phyloP scores from a whole-genome alignment of 2,797 vertebrate species.

The Decapterus maruadsi region DNA sequence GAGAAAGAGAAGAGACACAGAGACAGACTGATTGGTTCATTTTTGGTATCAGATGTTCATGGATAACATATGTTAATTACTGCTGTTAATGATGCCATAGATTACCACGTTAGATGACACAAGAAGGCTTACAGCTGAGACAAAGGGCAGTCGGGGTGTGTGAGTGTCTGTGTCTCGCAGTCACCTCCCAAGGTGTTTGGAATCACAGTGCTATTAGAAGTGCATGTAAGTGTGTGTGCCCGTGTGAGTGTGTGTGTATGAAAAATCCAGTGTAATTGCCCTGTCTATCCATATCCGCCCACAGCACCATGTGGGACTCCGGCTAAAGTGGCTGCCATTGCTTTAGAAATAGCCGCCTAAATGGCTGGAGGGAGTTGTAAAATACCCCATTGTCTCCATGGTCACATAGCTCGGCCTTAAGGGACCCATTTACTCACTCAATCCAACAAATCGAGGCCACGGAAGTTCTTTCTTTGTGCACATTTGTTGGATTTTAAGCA shows the following conservation, averaged over 20 bases:
- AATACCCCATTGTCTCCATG: conserved; percentile 79
- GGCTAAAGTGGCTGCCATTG: conserved; percentile 76
- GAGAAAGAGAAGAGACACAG: neutral
- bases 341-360: conserved; percentile 77
- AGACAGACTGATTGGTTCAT: conserved; percentile 28
- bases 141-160: conserved; percentile 37
- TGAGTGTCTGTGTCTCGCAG: conserved; percentile 21
- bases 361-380: conserved; percentile 77
- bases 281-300: conserved; percentile 78
- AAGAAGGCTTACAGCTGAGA: conserved; percentile 53
- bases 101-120: conserved; percentile 55
- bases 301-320: conserved; percentile 76
- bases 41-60: conserved; percentile 61
- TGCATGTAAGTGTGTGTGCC: conserved; percentile 35
- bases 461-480: conserved; percentile 62
- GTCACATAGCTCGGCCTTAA: conserved; percentile 65
- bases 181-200: conserved; percentile 61
- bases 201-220: conserved; percentile 66
- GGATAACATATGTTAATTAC: conserved; percentile 68
- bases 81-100: conserved; percentile 69
- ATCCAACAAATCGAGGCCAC: conserved; percentile 70
- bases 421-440: conserved; percentile 78
- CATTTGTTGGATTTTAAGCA: conserved; percentile 62
- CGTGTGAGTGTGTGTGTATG: conserved; percentile 35
- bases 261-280: conserved; percentile 76